These are phyloP conservation scores for Protonemura montana DNA, from an alignment of 2,888 invertebrate species.

Conservation along the genomic window DNA sequence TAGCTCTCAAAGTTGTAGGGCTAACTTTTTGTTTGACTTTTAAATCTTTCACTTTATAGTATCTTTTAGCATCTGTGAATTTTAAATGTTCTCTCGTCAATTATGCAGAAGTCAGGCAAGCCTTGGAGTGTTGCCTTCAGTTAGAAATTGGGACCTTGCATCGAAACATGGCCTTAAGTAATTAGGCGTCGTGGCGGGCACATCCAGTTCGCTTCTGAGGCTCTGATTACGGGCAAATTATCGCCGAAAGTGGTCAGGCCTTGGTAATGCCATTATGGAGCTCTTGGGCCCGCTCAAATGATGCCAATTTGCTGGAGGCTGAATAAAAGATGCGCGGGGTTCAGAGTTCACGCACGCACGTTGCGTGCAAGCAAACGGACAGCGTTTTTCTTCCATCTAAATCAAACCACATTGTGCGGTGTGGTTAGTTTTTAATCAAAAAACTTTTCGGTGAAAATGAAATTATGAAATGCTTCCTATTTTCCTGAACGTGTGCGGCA, in stretches of 20 bases:
- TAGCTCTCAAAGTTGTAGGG: not conserved
- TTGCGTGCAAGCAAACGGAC: not conserved
- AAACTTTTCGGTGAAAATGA: not conserved
- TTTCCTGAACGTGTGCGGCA: not conserved
- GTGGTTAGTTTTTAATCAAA: not conserved
- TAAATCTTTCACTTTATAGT: not conserved
- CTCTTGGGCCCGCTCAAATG: slow-evolving; percentile 19
- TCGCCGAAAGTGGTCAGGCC: not conserved
- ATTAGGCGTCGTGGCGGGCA: not conserved
- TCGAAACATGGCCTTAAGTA: not conserved
- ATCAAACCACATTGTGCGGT: not conserved
- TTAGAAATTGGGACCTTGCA: not conserved
- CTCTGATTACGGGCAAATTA: not conserved
- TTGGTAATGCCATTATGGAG: not conserved
- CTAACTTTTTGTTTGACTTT: not conserved
- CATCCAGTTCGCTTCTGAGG: not conserved
- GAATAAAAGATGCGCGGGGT: slow-evolving; percentile 23
- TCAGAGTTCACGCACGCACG: not conserved
- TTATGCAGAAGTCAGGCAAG: not conserved
- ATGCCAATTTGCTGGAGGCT: not conserved
- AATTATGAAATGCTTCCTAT: not conserved
- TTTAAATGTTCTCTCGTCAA: not conserved
- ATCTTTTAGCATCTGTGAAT: not conserved
- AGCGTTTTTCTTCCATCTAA: not conserved
- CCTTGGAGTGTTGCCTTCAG: not conserved